Evolutionary conservation across 2,113 vertebrate species (phyloP).

Genomic region (Rhegmatorhina hoffmannsi): DNA sequence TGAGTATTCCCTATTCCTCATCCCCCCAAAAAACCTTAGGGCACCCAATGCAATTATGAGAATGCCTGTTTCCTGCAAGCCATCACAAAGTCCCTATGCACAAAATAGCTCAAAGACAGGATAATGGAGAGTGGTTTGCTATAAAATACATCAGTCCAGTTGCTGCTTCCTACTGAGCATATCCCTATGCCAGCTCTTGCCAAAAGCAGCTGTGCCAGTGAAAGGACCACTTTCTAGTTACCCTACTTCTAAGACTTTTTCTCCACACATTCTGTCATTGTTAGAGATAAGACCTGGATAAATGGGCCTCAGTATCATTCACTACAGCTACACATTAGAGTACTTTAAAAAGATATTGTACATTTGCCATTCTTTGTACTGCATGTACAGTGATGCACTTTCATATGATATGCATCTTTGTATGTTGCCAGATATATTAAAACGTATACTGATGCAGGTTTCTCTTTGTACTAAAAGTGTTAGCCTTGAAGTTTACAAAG

Average conservation of each 20-base stretch:
- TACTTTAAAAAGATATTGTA: not conserved
- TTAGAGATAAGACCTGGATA: not conserved
- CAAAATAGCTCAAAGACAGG: not conserved
- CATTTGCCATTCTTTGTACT: not conserved
- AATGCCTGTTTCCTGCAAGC: not conserved
- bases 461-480: not conserved
- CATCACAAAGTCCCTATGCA: not conserved
- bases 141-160: not conserved
- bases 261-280: not conserved
- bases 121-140: not conserved
- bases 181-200: not conserved
- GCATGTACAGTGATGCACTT: not conserved
- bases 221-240: not conserved
- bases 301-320: not conserved
- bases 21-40: not conserved
- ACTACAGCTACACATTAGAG: not conserved
- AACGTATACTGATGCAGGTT: not conserved
- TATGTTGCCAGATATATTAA: not conserved
- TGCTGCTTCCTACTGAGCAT: not conserved
- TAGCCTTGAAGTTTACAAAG: not conserved
- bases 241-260: not conserved
- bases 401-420: not conserved
- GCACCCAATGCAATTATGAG: not conserved
- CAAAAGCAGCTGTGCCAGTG: not conserved
- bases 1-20: not conserved